phyloP scores from a whole-genome alignment of 2,113 vertebrate genomes.

The Cryptoleucopteryx plumbea region DNA sequence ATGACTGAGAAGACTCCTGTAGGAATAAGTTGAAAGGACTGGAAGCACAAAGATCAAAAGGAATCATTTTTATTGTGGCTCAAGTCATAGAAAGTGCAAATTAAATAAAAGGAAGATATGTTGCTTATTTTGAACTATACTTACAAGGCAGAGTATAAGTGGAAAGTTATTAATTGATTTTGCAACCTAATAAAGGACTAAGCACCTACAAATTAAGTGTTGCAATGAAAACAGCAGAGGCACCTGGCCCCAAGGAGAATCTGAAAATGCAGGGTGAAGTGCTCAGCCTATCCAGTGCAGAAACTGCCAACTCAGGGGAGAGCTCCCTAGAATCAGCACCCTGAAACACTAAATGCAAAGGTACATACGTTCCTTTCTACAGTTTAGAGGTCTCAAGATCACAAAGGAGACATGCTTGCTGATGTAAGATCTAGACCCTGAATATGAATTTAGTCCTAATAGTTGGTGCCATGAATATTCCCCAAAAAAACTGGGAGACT shows the following conservation, averaged over 20 bases:
- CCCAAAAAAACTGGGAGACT: background rate
- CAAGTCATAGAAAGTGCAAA: background rate
- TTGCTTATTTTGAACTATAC: background rate
- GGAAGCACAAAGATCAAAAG: background rate
- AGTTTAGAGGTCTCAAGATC: background rate
- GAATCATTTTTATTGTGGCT: background rate
- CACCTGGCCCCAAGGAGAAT: background rate
- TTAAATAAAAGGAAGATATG: background rate
- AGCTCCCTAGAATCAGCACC: background rate
- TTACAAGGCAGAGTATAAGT: background rate
- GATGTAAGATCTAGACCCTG: background rate
- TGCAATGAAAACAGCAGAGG: background rate
- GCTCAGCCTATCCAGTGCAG: background rate
- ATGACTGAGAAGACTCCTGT: background rate
- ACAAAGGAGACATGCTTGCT: background rate
- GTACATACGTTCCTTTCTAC: accelerated
- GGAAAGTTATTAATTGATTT: background rate
- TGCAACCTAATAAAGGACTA: background rate
- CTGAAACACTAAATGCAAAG: background rate
- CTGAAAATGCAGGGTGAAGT: accelerated
- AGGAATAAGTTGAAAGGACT: background rate
- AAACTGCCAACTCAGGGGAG: background rate
- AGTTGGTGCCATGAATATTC: background rate
- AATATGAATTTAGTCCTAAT: background rate
- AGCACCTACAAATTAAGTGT: background rate